A percentile compares a stretch with the other conserved stretches of the same genome.
These are phyloP conservation scores for Leptopilina clavipes DNA, from an alignment of 1,140 invertebrate species.

Conservation along the genomic window DNA sequence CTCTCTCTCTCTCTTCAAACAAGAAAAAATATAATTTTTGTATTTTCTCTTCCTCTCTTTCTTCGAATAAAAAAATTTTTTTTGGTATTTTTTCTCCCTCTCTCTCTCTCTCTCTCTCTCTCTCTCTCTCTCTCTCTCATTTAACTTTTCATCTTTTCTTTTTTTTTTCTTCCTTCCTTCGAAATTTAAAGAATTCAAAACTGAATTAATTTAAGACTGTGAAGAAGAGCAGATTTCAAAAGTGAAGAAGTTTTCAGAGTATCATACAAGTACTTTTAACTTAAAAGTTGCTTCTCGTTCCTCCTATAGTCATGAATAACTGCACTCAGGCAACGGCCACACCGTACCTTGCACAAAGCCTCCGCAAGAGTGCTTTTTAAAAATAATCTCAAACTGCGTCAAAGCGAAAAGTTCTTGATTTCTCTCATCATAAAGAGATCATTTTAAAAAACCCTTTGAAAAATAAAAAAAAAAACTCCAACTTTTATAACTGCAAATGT, in stretches of 20 bases:
- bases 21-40: no score
- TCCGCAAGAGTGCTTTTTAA: conserved; percentile 23
- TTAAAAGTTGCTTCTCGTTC: conserved; percentile 27
- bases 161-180: neutral
- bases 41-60: neutral
- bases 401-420: conserved; percentile 23
- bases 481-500: conserved; percentile 11
- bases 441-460: conserved; percentile 16
- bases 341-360: conserved; percentile 23
- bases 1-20: neutral
- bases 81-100: no score
- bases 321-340: conserved; percentile 18
- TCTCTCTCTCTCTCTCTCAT: neutral
- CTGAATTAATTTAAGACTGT: conserved; percentile 23
- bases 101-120: no score
- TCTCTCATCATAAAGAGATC: conserved; percentile 19
- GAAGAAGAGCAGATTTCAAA: conserved; percentile 31
- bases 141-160: neutral
- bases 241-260: conserved; percentile 27
- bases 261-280: conserved; percentile 34
- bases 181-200: conserved; percentile 24
- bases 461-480: neutral
- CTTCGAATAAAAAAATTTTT: neutral
- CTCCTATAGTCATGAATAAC: conserved; percentile 30
- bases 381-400: conserved; percentile 31